Evolutionary conservation across 2,888 invertebrate genomes (phyloP).

Genomic region (Cantharis flavilabris): DNA sequence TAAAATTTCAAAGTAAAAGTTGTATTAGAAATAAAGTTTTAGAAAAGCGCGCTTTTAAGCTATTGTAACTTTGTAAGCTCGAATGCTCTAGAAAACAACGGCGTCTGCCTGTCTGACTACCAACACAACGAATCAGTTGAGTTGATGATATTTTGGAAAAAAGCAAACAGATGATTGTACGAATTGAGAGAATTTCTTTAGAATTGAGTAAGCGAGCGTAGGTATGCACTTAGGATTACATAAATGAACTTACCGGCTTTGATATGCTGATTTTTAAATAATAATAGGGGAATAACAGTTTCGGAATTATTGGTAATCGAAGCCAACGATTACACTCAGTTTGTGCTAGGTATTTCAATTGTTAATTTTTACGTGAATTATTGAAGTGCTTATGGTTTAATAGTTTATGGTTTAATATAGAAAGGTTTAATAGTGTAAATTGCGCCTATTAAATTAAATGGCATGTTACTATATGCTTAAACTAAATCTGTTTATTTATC

Average conservation of each 20-base stretch:
- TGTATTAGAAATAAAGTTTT: slow-evolving; percentile 3
- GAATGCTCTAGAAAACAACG: not conserved
- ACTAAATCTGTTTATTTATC: not conserved
- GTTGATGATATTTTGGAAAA: not conserved
- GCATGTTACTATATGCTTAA: not conserved
- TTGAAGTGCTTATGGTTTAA: not conserved
- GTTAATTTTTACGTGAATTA: not conserved
- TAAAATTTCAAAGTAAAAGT: not conserved
- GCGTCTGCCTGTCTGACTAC: slow-evolving; percentile 19
- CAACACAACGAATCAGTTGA: slow-evolving; percentile 8
- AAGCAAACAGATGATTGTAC: not conserved
- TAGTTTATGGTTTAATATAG: not conserved
- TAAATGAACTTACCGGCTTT: not conserved
- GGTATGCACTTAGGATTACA: not conserved
- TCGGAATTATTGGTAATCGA: not conserved
- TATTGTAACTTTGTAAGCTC: slow-evolving; percentile 4
- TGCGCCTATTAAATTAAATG: not conserved
- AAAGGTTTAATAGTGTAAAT: not conserved
- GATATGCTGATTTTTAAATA: not conserved
- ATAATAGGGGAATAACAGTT: not conserved
- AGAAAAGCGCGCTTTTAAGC: slow-evolving; percentile 7
- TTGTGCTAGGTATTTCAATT: not conserved
- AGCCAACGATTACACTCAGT: not conserved
- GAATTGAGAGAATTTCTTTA: not conserved
- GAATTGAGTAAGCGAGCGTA: not conserved